Percentiles rank a stretch among this genome's conserved stretches.
phyloP scores from a whole-genome alignment of 2,113 vertebrate genomes.

The Pteropus alecto region DNA sequence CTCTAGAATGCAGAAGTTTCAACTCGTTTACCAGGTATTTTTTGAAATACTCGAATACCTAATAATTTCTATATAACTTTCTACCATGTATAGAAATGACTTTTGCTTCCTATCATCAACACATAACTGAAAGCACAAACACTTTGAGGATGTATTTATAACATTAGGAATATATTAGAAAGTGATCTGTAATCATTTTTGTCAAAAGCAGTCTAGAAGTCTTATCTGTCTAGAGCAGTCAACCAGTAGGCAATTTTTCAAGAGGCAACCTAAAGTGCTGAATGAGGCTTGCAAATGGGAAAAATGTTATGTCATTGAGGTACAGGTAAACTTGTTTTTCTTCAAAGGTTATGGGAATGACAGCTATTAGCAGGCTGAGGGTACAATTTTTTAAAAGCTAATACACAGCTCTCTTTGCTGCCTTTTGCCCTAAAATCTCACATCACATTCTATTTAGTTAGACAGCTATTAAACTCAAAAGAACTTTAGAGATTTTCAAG shows the following conservation, averaged over 20 bases:
- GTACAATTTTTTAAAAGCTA: constrained; percentile 46
- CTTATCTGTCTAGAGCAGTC: constrained; percentile 44
- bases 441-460: constrained; percentile 63
- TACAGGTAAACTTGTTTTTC: constrained; percentile 39
- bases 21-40: not conserved
- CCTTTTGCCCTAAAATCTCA: constrained; percentile 55
- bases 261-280: not conserved
- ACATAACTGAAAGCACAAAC: not conserved
- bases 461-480: constrained; percentile 59
- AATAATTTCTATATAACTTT: not conserved
- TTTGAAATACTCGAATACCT: not conserved
- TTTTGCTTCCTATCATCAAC: not conserved
- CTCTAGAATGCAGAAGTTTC: not conserved
- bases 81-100: not conserved
- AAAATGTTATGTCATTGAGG: constrained; percentile 41
- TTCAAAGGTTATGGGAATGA: constrained; percentile 59
- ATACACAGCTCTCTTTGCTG: not conserved
- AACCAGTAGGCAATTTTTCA: not conserved
- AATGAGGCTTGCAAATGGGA: constrained; percentile 10
- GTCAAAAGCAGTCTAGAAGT: constrained; percentile 16
- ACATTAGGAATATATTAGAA: not conserved
- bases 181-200: constrained; percentile 2
- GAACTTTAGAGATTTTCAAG: constrained; percentile 55
- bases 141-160: not conserved
- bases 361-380: constrained; percentile 38